Conservation (phyloP, 2,797 vertebrate species). For the Eleutherodactylus coqui region DNA sequence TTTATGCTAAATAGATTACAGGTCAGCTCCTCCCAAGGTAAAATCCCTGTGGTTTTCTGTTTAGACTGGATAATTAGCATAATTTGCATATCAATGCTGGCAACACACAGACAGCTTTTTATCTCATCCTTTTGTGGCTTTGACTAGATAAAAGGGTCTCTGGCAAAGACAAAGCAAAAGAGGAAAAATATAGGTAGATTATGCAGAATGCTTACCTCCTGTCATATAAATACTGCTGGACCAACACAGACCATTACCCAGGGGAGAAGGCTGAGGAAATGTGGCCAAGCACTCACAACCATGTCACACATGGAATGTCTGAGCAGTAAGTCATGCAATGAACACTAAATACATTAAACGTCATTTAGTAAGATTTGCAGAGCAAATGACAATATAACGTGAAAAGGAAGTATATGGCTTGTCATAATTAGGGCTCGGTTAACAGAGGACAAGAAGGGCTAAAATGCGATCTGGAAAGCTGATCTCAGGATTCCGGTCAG, state of each 20-base stretch:
- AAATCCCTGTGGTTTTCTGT: conserved; percentile 28
- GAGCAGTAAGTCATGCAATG: background rate
- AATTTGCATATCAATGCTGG: conserved; percentile 28
- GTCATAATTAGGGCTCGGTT: background rate
- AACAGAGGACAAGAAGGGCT: background rate
- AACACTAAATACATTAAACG: background rate
- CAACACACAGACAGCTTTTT: conserved; percentile 21
- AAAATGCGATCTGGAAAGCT: background rate
- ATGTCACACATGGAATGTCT: background rate
- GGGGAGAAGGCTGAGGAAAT: background rate
- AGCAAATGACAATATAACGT: background rate
- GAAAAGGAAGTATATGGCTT: background rate
- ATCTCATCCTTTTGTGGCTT: conserved; percentile 39
- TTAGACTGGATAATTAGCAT: conserved; percentile 30
- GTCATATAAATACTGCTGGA: conserved; percentile 6
- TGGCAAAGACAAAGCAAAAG: conserved; percentile 28
- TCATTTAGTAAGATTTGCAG: background rate
- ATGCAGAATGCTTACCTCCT: background rate
- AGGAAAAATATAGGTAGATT: conserved; percentile 27
- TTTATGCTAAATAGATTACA: conserved; percentile 39
- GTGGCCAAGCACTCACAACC: conserved; percentile 7
- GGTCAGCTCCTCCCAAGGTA: conserved; percentile 38
- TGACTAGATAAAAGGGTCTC: conserved; percentile 31
- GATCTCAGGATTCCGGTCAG: background rate
- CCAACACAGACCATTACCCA: background rate